A percentile compares a stretch with the other conserved stretches of the same genome.
Evolutionary conservation across 2,888 invertebrate genomes (phyloP).

Genomic region (Teleogryllus oceanicus): DNA sequence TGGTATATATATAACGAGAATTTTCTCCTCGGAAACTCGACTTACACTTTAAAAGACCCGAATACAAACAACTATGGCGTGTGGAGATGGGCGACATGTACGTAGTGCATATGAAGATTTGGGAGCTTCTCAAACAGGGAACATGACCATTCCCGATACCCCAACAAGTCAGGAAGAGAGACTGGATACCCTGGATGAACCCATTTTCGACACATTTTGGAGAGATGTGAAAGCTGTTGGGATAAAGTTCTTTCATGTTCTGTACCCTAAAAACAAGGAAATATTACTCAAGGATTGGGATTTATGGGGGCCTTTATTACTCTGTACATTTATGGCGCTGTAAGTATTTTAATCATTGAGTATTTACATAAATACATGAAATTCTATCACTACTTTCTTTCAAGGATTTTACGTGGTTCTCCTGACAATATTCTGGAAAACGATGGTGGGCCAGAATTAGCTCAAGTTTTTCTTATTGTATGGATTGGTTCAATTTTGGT

Average conservation of each 20-base stretch:
- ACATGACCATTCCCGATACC: not conserved
- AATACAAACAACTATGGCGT: not conserved
- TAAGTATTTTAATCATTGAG: slow-evolving; percentile 43
- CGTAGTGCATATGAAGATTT: not conserved
- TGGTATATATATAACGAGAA: too few relatives aligned
- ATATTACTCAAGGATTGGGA: slow-evolving; percentile 96
- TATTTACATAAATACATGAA: too few relatives aligned
- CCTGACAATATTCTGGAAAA: slow-evolving; percentile 61
- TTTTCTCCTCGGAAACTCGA: too few relatives aligned
- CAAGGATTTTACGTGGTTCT: slow-evolving; percentile 75
- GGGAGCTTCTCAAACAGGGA: not conserved
- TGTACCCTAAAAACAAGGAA: slow-evolving; percentile 89
- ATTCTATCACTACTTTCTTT: not conserved
- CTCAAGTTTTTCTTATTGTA: slow-evolving; percentile 94
- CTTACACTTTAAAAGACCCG: too few relatives aligned
- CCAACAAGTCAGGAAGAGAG: slow-evolving; percentile 72
- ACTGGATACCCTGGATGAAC: slow-evolving; percentile 92
- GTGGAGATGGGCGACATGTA: not conserved
- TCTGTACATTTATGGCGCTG: slow-evolving; percentile 94
- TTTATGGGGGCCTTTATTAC: slow-evolving; percentile 93
- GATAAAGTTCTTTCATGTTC: slow-evolving; percentile 88
- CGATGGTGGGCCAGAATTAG: slow-evolving; percentile 93
- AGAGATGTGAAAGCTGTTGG: slow-evolving; percentile 90
- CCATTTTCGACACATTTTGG: slow-evolving; percentile 89
- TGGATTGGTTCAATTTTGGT: slow-evolving; percentile 96